Conservation (phyloP, 2,113 vertebrate species). For the Lepus europaeus region DNA sequence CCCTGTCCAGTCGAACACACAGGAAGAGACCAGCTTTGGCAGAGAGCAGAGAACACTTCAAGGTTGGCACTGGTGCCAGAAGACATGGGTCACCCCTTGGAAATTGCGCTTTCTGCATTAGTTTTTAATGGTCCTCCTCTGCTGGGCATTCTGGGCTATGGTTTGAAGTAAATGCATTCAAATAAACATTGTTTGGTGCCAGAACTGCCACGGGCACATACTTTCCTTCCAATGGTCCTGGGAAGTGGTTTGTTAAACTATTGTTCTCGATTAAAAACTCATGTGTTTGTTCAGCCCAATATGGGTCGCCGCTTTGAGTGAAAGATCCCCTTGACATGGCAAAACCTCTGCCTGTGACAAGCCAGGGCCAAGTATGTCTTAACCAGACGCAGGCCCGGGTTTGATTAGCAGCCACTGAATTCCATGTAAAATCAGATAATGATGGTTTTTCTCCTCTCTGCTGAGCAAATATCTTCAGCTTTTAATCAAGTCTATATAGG, state of each 20-base stretch:
- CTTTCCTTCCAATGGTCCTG: conserved; percentile 91
- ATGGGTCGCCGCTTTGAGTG: conserved; percentile 92
- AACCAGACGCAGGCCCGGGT: conserved; percentile 89
- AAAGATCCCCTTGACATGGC: conserved; percentile 93
- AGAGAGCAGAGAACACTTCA: not conserved
- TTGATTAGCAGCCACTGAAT: conserved; percentile 91
- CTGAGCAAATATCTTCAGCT: conserved; percentile 87
- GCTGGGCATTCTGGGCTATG: conserved; percentile 83
- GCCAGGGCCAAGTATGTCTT: conserved; percentile 89
- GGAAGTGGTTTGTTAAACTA: conserved; percentile 93
- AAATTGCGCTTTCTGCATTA: conserved; percentile 80
- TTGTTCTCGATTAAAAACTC: conserved; percentile 96
- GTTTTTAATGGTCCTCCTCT: conserved; percentile 81
- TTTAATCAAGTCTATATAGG: conserved; percentile 89
- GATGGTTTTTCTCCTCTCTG: conserved; percentile 88
- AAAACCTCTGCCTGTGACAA: conserved; percentile 91
- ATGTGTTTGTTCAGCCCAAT: conserved; percentile 93
- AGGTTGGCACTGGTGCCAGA: not conserved
- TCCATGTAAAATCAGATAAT: conserved; percentile 92
- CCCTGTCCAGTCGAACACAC: not conserved
- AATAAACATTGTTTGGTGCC: conserved; percentile 88
- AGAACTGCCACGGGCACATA: conserved; percentile 90
- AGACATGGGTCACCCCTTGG: conserved; percentile 79
- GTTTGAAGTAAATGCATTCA: conserved; percentile 88
- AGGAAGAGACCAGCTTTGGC: not conserved